These are phyloP conservation scores for Spodoptera picta DNA, from an alignment of 2,888 invertebrate species.

Conservation along the genomic window DNA sequence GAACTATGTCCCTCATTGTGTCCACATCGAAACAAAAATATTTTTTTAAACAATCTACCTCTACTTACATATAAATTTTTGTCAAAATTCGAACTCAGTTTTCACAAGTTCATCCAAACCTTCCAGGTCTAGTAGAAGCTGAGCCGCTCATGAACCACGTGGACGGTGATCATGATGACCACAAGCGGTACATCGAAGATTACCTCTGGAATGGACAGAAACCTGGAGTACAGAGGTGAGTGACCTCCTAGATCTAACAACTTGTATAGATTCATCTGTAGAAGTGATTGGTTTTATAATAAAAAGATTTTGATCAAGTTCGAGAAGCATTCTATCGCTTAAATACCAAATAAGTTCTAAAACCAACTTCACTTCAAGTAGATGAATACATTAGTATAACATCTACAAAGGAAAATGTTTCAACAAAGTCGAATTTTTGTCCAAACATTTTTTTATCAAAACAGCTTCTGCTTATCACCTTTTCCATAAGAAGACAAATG, in stretches of 20 bases:
- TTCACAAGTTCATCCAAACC: slow-evolving; percentile 9
- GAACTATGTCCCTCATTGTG: too few relatives aligned
- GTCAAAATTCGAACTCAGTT: slow-evolving; percentile 3
- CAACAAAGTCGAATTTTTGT: slow-evolving; percentile 47
- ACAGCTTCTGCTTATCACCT: slow-evolving; percentile 72
- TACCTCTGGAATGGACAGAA: slow-evolving; percentile 86
- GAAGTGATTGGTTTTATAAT: slow-evolving; percentile 27
- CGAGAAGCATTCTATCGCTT: too few relatives aligned
- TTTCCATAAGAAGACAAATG: slow-evolving; percentile 64
- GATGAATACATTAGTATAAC: slow-evolving; percentile 28
- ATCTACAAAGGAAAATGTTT: slow-evolving; percentile 49
- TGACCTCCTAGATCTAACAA: slow-evolving; percentile 1
- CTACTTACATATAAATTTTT: too few relatives aligned
- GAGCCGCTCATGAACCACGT: slow-evolving; percentile 92
- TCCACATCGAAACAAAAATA: too few relatives aligned
- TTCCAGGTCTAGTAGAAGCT: slow-evolving; percentile 90
- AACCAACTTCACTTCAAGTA: slow-evolving; percentile 37
- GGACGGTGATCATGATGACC: slow-evolving; percentile 86
- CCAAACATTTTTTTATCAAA: slow-evolving; percentile 60
- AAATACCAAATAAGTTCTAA: neutral
- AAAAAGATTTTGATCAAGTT: too few relatives aligned
- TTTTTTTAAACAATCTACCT: too few relatives aligned
- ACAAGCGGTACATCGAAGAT: slow-evolving; percentile 85
- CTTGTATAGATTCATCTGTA: slow-evolving; percentile 18
- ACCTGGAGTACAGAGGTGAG: slow-evolving; percentile 84